These are phyloP conservation scores for Rhinogobio ventralis DNA, from an alignment of 2,797 vertebrate genomes.

Conservation along the genomic window DNA sequence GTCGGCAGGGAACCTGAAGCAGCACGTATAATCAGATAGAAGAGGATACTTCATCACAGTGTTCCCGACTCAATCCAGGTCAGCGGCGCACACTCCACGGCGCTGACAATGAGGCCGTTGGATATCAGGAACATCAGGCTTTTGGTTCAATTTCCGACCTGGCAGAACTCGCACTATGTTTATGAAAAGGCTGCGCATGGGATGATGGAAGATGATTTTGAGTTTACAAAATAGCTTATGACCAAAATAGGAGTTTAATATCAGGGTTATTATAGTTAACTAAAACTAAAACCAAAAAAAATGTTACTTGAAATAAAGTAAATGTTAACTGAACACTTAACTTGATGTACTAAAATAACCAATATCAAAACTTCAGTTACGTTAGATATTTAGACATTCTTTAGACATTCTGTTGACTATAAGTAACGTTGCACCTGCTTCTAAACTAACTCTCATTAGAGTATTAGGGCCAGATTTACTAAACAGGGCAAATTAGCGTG, in stretches of 20 bases:
- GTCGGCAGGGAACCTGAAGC: constrained; percentile 66
- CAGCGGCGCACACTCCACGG: constrained; percentile 53
- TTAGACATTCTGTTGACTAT: too few relatives aligned
- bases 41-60: constrained; percentile 67
- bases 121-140: constrained; percentile 42
- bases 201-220: not conserved
- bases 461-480: too few relatives aligned
- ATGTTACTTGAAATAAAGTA: not conserved
- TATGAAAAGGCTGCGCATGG: not conserved
- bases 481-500: too few relatives aligned
- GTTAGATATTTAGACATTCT: too few relatives aligned
- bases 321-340: rapidly evolving
- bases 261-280: not conserved
- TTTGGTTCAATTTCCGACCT: constrained; percentile 59
- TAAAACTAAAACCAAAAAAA: not conserved
- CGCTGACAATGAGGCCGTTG: constrained; percentile 56
- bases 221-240: not conserved
- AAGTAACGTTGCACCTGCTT: too few relatives aligned
- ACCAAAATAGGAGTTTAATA: not conserved
- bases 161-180: not conserved
- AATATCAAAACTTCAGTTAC: too few relatives aligned
- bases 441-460: too few relatives aligned
- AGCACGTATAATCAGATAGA: constrained; percentile 67
- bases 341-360: too few relatives aligned
- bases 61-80: constrained; percentile 57